Evolutionary conservation across 2,888 invertebrate species (phyloP), one percentile per base, ranked within the genome.

Genomic region (Acrocera orbiculus): DNA sequence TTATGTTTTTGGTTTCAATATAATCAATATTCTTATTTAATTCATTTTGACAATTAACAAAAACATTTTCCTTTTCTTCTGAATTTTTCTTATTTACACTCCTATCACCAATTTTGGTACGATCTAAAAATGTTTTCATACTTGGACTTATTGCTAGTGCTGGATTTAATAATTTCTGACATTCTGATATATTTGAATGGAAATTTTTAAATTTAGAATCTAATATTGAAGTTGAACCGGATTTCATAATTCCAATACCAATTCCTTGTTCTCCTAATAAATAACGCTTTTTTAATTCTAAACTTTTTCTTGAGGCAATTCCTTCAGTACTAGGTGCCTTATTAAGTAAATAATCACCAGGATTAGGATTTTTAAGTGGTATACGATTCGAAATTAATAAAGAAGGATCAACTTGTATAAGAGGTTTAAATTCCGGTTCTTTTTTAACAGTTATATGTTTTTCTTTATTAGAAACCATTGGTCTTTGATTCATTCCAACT

Each of bases 271-370:
- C 77, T 1, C 85, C 85, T 9, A 86, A 64, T 13, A 87, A 62
- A 58, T 86, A 89, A 40, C 76, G 74, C 49, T 85, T 78, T 52
- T 87, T 87, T 27, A 87, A 66, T 60, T 87, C 86, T 32, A 87
- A 62, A 13, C 86, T 85, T 36, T 82, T 74, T 57, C 85, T 85
- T 11, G 85, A 81, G 9, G 86, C 86, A 35, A 87, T 76, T 14
- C 85, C 85, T 48, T 83, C 83, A 2, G 85, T 85, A 42, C 85
- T 85, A 41, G 82, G 78, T 1, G 85, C 80, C 47, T 83, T 71
- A 51, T 77, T 81, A 26, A 86, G 66, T 26, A 80, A 66, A 52
- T 80, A 82, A 42, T 81, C 79, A n/a, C 76, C 76, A 10, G 67
- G 66, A 4, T 69, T 65, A 1, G 69, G 69, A 52, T 69, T 70